These are phyloP conservation scores for Tipula lateralis DNA, from an alignment of 2,888 invertebrate species.

Conservation along the genomic window DNA sequence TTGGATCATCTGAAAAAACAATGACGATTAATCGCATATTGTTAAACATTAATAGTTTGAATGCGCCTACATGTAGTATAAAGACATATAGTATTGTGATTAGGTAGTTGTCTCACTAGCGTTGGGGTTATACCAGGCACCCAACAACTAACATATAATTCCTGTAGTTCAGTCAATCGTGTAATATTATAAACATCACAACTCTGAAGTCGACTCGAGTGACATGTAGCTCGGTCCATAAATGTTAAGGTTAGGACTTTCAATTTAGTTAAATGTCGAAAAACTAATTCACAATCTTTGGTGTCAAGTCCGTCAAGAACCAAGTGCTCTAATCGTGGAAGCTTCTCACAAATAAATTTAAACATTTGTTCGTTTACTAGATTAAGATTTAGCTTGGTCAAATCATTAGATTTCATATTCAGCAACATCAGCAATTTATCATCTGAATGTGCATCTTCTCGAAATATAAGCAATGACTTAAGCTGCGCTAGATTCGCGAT, in stretches of 20 bases:
- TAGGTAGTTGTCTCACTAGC: not conserved
- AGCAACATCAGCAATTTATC: not conserved
- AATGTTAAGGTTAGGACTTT: not conserved
- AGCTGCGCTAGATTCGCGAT: not conserved
- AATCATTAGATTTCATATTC: not conserved
- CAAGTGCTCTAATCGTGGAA: not conserved
- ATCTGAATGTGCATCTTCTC: not conserved
- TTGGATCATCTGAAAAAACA: not conserved
- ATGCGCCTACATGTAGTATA: not conserved
- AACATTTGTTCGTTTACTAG: not conserved
- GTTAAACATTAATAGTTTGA: not conserved
- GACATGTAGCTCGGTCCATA: not conserved
- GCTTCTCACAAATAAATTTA: not conserved
- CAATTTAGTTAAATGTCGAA: not conserved
- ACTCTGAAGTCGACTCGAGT: not conserved
- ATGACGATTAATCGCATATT: not conserved
- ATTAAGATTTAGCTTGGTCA: not conserved
- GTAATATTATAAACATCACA: not conserved
- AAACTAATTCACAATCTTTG: not conserved
- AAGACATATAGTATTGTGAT: not conserved
- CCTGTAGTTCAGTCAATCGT: not conserved
- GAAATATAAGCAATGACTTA: not conserved
- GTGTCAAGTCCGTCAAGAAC: not conserved
- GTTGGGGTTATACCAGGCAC: not conserved
- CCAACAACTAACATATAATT: not conserved